phyloP scores from a whole-genome alignment of 2,888 invertebrate genomes.

The Kryphioiulus occultus region DNA sequence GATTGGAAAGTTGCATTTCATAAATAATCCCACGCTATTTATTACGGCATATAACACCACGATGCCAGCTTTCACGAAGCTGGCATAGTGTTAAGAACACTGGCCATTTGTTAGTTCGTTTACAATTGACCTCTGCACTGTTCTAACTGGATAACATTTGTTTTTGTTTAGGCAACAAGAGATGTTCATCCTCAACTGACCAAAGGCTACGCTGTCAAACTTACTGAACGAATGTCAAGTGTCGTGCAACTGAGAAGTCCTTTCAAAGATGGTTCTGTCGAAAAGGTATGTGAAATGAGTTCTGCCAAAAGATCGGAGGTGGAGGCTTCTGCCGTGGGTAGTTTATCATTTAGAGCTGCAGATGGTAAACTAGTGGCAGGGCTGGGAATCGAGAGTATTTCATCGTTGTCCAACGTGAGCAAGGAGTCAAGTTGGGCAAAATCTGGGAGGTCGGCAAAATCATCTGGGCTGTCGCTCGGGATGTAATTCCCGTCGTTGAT shows the following conservation, averaged over 20 bases:
- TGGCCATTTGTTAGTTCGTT: neutral
- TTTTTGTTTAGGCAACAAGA: neutral
- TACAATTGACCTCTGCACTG: neutral
- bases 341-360: neutral
- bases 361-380: neutral
- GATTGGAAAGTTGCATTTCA: too few relatives aligned
- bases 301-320: constrained; percentile 44
- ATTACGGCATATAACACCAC: too few relatives aligned
- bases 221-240: constrained; percentile 43
- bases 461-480: neutral
- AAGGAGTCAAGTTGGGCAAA: neutral
- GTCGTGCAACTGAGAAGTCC: constrained; percentile 45
- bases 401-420: neutral
- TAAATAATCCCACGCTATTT: too few relatives aligned
- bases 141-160: neutral
- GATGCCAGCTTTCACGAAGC: too few relatives aligned
- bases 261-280: neutral
- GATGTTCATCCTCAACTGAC: neutral
- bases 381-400: neutral
- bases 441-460: constrained; percentile 37
- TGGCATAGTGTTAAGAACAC: too few relatives aligned
- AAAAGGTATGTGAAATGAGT: constrained; percentile 39
- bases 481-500: neutral
- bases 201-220: neutral
- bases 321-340: neutral